Evolutionary conservation across 1,140 invertebrate genomes (phyloP), one percentile per base, ranked within the genome.

Genomic region (Gryllus bimaculatus): DNA sequence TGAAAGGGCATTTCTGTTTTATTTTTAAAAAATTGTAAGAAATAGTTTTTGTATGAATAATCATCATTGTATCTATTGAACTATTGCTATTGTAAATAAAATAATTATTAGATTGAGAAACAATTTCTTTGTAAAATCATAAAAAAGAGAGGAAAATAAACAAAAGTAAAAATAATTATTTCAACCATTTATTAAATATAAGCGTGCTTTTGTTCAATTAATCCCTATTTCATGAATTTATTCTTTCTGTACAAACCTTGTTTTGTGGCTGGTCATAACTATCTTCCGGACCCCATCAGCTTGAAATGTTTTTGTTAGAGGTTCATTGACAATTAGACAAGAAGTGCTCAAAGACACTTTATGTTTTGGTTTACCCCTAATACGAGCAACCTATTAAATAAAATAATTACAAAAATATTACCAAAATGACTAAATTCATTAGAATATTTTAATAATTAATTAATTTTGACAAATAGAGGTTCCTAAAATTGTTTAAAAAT

Each of bases 1-100:
- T 0, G 93, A 95, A 12, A 95, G 85, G 3, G 93, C 89, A 86
- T 95, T 95, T 83, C 92, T 85, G 12, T 82, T 66, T 66, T 39
- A 39, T 39, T 39, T 39, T 39, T 39, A 39, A 39, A 39, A 39
- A 39, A 39, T 74, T 74, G 73, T n/a, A 74, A n/a, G 18, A 74
- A 74, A 74, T n/a, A n/a, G 73, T 74, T 20, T 74, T 74, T 18
- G 18, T n/a, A 74, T 74, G 18, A 74, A 20, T 74, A 3, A 74
- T 20, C 73, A 74, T 18, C 73, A 18, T 4, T 18, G 73, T 74
- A 20, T 39, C 5, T 39, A 39, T 39, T 39, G 26, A 39, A 39
- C 26, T 39, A 39, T 39, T 39, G 26, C 26, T 39, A 39, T 39
- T 39, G 26, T 39, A 39, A 39, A 39, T 39, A 39, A 39, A 39